A percentile compares a stretch with the other conserved stretches of the same genome.
Evolutionary conservation across 2,888 invertebrate genomes (phyloP).

Genomic region (Notodonta dromedarius): DNA sequence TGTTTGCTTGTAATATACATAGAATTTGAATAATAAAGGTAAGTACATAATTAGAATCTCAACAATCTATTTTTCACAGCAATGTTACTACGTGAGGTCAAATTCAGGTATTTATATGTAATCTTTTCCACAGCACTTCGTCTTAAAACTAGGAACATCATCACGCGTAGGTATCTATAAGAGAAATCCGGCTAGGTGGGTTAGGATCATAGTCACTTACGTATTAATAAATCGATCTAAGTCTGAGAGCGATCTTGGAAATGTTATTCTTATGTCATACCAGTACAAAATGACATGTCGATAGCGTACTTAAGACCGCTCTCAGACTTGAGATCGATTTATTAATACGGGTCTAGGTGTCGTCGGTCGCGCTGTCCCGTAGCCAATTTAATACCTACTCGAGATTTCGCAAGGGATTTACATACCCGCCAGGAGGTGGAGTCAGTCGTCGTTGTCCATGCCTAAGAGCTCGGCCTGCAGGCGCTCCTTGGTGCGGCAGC

Average conservation of each 20-base stretch:
- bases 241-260: no score
- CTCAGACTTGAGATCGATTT: no score
- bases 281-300: no score
- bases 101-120: slow-evolving; percentile 5
- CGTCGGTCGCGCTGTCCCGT: slow-evolving; percentile 8
- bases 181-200: slow-evolving; percentile 20
- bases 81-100: slow-evolving; percentile 11
- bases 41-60: slow-evolving; percentile 6
- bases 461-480: slow-evolving; percentile 94
- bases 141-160: slow-evolving; percentile 6
- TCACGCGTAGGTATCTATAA: slow-evolving; percentile 1
- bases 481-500: slow-evolving; percentile 93
- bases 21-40: background rate
- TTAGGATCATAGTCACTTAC: no score
- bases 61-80: slow-evolving; percentile 13
- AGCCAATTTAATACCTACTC: slow-evolving; percentile 3
- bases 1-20: slow-evolving; percentile 4
- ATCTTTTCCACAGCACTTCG: slow-evolving; percentile 4
- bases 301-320: no score
- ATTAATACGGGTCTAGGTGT: no score
- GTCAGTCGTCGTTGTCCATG: slow-evolving; percentile 93
- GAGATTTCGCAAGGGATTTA: slow-evolving; percentile 26
- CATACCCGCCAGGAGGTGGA: slow-evolving; percentile 41
- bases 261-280: no score
- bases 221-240: no score